Evolutionary conservation across 92 coral and sea anemone species (phyloP).

Genomic region (Phenganax subtilis): DNA sequence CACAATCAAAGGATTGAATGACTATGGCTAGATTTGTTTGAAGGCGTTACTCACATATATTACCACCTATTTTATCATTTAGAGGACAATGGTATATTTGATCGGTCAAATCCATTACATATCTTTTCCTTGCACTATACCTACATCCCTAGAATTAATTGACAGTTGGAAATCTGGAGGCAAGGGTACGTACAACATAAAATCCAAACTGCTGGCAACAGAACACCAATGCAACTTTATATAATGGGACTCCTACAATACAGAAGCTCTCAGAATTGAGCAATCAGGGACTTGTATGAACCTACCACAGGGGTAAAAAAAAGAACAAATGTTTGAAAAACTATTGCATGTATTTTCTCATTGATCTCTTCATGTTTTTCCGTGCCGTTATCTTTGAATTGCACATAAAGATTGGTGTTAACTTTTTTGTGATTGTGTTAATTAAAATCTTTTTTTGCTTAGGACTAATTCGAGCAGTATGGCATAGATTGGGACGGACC

Average conservation of each 20-base stretch:
- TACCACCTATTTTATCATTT: conserved; percentile 48
- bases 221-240: conserved; percentile 49
- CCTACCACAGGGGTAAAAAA: conserved; percentile 11
- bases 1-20: conserved; percentile 43
- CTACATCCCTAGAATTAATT: conserved; percentile 45
- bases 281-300: conserved; percentile 44
- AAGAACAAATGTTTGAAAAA: not conserved
- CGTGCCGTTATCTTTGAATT: not conserved
- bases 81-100: conserved; percentile 47
- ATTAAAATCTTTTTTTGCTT: not conserved
- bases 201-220: conserved; percentile 27
- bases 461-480: conserved; percentile 45
- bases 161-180: conserved; percentile 45
- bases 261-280: conserved; percentile 46
- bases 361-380: not conserved
- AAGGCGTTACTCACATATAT: conserved; percentile 41
- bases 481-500: conserved; percentile 55
- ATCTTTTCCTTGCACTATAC: conserved; percentile 42
- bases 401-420: not conserved
- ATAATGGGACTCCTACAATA: conserved; percentile 46
- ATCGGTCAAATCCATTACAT: conserved; percentile 43
- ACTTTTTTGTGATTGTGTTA: not conserved
- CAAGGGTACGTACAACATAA: conserved; percentile 50
- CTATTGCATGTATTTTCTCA: not conserved
- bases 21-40: conserved; percentile 43